Evolutionary conservation across 2,888 invertebrate genomes (phyloP).

Genomic region (Cataglyphis cursor): DNA sequence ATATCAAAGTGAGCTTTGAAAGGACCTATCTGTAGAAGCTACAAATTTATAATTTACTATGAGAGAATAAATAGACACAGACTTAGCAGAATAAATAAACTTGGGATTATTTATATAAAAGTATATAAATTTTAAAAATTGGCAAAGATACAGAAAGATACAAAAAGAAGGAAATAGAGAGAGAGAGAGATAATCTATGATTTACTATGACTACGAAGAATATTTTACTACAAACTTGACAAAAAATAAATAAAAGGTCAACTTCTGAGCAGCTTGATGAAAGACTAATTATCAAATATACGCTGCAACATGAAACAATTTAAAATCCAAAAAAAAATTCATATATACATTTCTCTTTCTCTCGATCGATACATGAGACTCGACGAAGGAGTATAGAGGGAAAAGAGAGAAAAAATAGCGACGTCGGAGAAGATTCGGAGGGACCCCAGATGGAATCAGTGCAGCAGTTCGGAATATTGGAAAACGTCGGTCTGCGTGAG

Average conservation of each 20-base stretch:
- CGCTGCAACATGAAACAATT: constrained; percentile 1
- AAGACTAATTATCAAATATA: neutral
- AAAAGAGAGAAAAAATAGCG: constrained; percentile 40
- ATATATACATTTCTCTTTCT: constrained; percentile 5
- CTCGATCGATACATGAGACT: constrained; percentile 56
- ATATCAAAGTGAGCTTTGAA: neutral
- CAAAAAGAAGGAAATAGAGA: neutral
- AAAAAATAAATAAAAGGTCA: neutral
- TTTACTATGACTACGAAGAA: neutral
- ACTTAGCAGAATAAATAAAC: neutral
- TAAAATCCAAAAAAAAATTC: constrained; percentile 41
- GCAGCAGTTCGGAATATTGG: constrained; percentile 85
- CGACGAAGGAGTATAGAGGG: constrained; percentile 10
- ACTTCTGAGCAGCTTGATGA: constrained; percentile 15
- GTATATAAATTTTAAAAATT: constrained; percentile 11
- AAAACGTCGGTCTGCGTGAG: constrained; percentile 81
- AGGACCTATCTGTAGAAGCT: neutral
- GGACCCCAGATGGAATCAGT: constrained; percentile 85
- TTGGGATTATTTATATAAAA: neutral
- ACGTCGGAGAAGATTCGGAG: constrained; percentile 68
- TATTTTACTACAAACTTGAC: neutral
- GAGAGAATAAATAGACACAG: neutral
- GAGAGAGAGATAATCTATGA: neutral
- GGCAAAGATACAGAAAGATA: constrained; percentile 8
- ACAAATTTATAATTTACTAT: neutral